A percentile compares a stretch with the other conserved stretches of the same genome.
Conservation (phyloP, 2,888 invertebrate genomes). For the Drosophila nr. fundita region DNA sequence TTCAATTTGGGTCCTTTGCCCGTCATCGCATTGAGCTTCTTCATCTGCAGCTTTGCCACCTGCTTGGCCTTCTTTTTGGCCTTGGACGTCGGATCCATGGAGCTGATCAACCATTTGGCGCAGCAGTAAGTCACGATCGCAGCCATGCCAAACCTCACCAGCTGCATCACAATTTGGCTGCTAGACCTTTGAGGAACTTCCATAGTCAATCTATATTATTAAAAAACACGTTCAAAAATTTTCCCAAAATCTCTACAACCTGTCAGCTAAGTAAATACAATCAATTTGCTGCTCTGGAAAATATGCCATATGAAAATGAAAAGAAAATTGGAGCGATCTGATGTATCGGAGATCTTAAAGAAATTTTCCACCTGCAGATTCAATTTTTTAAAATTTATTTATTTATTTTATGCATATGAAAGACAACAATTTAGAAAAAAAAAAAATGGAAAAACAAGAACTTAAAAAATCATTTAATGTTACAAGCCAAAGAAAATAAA, state of each 20-base stretch:
- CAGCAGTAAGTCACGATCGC: constrained; percentile 94
- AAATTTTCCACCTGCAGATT: not conserved
- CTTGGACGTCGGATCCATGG: constrained; percentile 95
- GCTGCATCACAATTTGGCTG: constrained; percentile 83
- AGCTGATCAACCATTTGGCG: constrained; percentile 94
- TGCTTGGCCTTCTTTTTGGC: constrained; percentile 93
- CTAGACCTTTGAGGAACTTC: constrained; percentile 36
- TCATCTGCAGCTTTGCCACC: constrained; percentile 91
- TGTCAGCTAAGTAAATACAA: not conserved
- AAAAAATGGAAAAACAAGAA: not conserved
- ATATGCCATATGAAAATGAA: not conserved
- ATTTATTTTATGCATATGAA: too few species aligned
- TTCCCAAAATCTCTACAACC: not conserved
- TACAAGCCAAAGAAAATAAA: not conserved
- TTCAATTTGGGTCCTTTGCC: constrained; percentile 86
- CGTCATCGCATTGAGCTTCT: constrained; percentile 86
- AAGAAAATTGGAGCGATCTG: not conserved
- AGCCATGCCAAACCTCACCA: constrained; percentile 87
- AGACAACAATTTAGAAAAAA: not conserved
- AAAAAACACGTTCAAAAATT: constrained; percentile 8
- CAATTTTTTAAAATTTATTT: not conserved
- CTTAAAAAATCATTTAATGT: not conserved
- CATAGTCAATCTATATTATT: constrained; percentile 38
- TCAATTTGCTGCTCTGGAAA: not conserved
- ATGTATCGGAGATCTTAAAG: not conserved